A percentile compares a stretch with the other conserved stretches of the same genome.
phyloP scores from a whole-genome alignment of 2,113 vertebrate species.

The Megaceryle maxima region DNA sequence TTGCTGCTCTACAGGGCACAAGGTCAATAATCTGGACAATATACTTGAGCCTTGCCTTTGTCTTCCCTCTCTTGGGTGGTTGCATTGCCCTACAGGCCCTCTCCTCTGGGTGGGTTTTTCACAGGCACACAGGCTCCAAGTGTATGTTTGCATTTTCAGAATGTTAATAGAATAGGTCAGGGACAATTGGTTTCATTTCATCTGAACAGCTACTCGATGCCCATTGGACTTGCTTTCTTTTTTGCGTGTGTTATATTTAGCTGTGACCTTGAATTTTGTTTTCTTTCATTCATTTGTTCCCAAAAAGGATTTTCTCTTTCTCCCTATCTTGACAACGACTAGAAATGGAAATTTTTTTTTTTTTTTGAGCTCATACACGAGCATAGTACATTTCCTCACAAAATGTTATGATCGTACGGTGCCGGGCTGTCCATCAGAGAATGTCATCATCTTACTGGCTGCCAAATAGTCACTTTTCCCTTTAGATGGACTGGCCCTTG shows the following conservation, averaged over 20 bases:
- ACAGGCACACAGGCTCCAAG: neutral
- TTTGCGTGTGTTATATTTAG: neutral
- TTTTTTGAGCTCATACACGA: neutral
- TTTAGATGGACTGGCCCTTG: neutral
- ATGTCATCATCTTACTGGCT: neutral
- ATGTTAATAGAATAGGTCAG: neutral
- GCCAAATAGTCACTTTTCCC: neutral
- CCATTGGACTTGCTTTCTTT: neutral
- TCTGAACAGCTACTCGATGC: neutral
- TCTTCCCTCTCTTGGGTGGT: neutral
- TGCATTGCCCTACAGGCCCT: neutral
- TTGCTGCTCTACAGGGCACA: neutral
- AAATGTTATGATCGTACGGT: fast-evolving
- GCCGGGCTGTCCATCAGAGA: neutral
- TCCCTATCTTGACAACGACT: neutral
- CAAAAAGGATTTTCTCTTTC: neutral
- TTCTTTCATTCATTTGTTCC: neutral
- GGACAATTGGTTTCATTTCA: neutral
- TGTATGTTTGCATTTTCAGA: neutral
- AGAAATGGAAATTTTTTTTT: neutral
- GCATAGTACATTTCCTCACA: neutral
- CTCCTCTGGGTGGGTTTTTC: neutral
- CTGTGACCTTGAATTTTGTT: slow-evolving; percentile 8
- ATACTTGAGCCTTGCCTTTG: neutral
- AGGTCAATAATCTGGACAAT: neutral